Conservation (phyloP, 2,888 invertebrate genomes). For the Microctonus brassicae region DNA sequence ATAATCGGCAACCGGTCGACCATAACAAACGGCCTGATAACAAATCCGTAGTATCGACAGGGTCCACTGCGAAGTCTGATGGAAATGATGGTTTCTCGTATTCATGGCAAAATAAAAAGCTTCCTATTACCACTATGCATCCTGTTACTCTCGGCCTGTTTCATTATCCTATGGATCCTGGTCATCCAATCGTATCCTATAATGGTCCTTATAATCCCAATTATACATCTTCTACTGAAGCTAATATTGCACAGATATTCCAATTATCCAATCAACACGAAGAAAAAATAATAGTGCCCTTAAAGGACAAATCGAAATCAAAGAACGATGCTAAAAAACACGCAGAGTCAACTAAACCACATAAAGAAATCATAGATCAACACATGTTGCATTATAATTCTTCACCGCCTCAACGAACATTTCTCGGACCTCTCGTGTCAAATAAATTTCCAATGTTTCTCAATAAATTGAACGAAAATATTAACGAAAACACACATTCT, state of each 20-base stretch:
- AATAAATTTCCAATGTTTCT: slow-evolving; percentile 51
- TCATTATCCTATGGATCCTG: slow-evolving; percentile 66
- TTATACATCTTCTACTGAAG: slow-evolving; percentile 60
- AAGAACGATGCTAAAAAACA: slow-evolving; percentile 64
- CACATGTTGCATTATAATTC: slow-evolving; percentile 35
- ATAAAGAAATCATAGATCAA: slow-evolving; percentile 55
- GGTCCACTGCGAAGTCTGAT: slow-evolving; percentile 35
- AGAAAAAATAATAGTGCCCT: slow-evolving; percentile 50
- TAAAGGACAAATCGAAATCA: slow-evolving; percentile 58
- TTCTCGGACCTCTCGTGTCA: slow-evolving; percentile 61
- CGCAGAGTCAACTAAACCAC: slow-evolving; percentile 56
- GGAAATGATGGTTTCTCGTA: slow-evolving; percentile 15
- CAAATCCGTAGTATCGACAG: slow-evolving; percentile 50
- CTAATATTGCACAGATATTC: slow-evolving; percentile 62
- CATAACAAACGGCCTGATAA: slow-evolving; percentile 53
- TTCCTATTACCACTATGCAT: slow-evolving; percentile 9
- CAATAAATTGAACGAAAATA: slow-evolving; percentile 20
- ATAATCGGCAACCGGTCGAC: slow-evolving; percentile 51
- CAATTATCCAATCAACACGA: slow-evolving; percentile 48
- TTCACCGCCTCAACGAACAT: slow-evolving; percentile 35
- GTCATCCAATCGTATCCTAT: slow-evolving; percentile 63
- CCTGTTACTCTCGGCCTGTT: slow-evolving; percentile 25
- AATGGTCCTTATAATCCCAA: slow-evolving; percentile 70
- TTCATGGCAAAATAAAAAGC: slow-evolving; percentile 1
- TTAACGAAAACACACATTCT: slow-evolving; percentile 40